Base-by-base conservation (phyloP, 2,888 invertebrate species). In the Antheraea assamensis region DNA sequence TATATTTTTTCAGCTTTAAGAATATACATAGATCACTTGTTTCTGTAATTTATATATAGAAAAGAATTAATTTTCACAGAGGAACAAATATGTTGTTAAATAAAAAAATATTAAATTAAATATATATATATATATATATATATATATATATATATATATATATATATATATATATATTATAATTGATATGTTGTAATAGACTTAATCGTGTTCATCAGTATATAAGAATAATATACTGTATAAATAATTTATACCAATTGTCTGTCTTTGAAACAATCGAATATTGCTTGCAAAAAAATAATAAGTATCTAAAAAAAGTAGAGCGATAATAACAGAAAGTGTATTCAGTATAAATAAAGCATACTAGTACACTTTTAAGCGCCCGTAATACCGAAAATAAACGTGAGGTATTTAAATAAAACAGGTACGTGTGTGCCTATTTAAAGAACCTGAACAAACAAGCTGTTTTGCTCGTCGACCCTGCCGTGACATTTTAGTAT, bases 361-460 rank as follows among this genome's bases (percentile, higher is more conserved):
- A 35, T 7, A 68, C 68, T 66, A n/a, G 35, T 35, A 68, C 68
- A 68, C 35, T 68, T 68, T 35, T 68, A 68, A 31, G 68, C n/a
- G 68, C n/a, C 68, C 68, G 35, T 35, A 35, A 68, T 35, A 68
- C 31, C 35, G 35, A 68, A 68, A 68, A 68, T 68, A 68, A 68
- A 68, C 68, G 68, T 68, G 68, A 68, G 68, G n/a, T 68, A 68
- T 68, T 68, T 68, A 68, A 35, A 68, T 68, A 68, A 68, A 35
- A 31, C 68, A 68, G 68, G 35, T 68, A 68, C 68, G 61, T 64
- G 61, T 64, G 61, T 64, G 2, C 61, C 35, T 68, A 68, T 68
- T 68, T 68, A 68, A 68, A 68, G 68, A 68, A 68, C 68, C 68
- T 68, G 31, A 68, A 35, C 68, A 68, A 31, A 68, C 68, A 35